A percentile compares a stretch with the other conserved stretches of the same genome.
phyloP scores from a whole-genome alignment of 2,113 vertebrate species.

The Lutjanus erythropterus region DNA sequence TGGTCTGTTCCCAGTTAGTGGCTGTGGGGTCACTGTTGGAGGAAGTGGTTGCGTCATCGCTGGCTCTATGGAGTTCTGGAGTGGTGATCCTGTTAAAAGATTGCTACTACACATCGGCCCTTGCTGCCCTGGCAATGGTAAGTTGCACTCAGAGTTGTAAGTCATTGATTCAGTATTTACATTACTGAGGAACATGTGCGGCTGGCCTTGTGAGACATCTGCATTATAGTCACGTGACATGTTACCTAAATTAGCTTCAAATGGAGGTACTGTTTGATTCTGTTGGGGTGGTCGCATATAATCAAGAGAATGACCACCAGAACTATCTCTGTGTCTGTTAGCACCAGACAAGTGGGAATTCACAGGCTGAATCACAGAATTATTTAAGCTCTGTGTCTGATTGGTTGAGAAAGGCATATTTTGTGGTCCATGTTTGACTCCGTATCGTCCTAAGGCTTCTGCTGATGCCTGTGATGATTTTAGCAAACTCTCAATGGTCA shows the following conservation, averaged over 20 bases:
- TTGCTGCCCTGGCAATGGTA: slow-evolving; percentile 39
- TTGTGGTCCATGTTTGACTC: slow-evolving; percentile 40
- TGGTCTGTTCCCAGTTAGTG: slow-evolving; percentile 42
- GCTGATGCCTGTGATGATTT: slow-evolving; percentile 30
- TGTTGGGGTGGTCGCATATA: slow-evolving; percentile 38
- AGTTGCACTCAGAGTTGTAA: slow-evolving; percentile 43
- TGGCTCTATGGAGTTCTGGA: slow-evolving; percentile 44
- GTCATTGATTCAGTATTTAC: slow-evolving; percentile 31
- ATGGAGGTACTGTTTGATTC: slow-evolving; percentile 49
- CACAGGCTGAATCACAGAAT: slow-evolving; percentile 59
- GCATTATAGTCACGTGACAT: slow-evolving; percentile 37
- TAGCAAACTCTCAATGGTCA: slow-evolving; percentile 68
- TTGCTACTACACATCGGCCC: slow-evolving; percentile 47
- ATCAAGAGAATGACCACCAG: slow-evolving; percentile 51
- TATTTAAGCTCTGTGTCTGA: slow-evolving; percentile 40
- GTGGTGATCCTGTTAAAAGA: slow-evolving; percentile 19
- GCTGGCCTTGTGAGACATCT: slow-evolving; percentile 54
- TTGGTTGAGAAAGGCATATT: not conserved
- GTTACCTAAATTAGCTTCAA: slow-evolving; percentile 63
- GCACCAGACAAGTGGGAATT: slow-evolving; percentile 41
- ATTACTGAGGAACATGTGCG: slow-evolving; percentile 60
- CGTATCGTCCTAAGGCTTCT: slow-evolving; percentile 34
- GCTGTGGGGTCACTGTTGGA: slow-evolving; percentile 50
- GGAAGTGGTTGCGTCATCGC: slow-evolving; percentile 72
- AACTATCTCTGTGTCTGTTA: slow-evolving; percentile 24